Percentiles rank a stretch among this genome's conserved stretches.
These are phyloP conservation scores for Macquaria ambigua DNA, from an alignment of 2,113 vertebrate genomes.

Conservation along the genomic window DNA sequence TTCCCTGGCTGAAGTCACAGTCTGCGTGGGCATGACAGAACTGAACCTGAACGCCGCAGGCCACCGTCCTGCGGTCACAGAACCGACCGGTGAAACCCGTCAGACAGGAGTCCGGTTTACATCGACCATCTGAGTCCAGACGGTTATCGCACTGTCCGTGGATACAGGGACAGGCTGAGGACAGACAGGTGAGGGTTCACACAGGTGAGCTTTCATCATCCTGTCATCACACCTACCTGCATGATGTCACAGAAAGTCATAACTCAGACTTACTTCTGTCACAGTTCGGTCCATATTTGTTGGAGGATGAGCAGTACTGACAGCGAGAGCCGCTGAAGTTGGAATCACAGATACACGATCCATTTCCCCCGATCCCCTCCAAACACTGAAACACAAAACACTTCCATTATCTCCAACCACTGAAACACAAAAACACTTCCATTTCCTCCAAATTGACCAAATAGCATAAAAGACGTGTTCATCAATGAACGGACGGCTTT, in stretches of 20 bases:
- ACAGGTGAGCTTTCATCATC: background rate
- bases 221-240: background rate
- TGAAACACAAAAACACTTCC: slow-evolving; percentile 48
- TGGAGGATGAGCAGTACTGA: slow-evolving; percentile 88
- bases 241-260: background rate
- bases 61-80: slow-evolving; percentile 84
- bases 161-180: slow-evolving; percentile 88
- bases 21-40: slow-evolving; percentile 90
- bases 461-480: too few relatives aligned
- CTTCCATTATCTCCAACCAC: slow-evolving; percentile 73
- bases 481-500: too few relatives aligned
- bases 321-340: slow-evolving; percentile 90
- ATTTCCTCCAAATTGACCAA: too few relatives aligned
- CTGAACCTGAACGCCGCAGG: slow-evolving; percentile 82
- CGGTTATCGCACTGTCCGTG: slow-evolving; percentile 89
- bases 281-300: slow-evolving; percentile 88
- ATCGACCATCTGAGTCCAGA: slow-evolving; percentile 84
- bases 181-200: slow-evolving; percentile 17
- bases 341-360: slow-evolving; percentile 87
- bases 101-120: slow-evolving; percentile 86
- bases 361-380: slow-evolving; percentile 88
- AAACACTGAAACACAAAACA: slow-evolving; percentile 80
- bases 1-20: slow-evolving; percentile 85
- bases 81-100: slow-evolving; percentile 82
- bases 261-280: slow-evolving; percentile 84